phyloP scores from a whole-genome alignment of 2,888 invertebrate genomes.

The Brachylomia viminalis region DNA sequence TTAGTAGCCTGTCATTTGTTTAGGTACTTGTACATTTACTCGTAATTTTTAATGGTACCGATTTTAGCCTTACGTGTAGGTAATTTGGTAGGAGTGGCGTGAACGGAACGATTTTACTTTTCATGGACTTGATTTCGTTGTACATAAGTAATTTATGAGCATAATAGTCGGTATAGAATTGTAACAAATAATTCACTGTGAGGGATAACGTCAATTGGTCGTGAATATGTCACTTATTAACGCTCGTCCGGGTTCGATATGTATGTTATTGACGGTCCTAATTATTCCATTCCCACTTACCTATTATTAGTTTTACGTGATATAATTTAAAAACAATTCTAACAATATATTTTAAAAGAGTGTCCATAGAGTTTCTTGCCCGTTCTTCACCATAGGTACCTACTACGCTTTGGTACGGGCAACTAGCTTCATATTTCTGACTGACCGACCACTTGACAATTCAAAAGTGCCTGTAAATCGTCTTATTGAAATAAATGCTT shows the following conservation, averaged over 20 bases:
- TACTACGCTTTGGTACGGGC: no score
- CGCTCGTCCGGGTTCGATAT: background rate
- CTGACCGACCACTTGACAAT: no score
- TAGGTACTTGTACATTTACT: slow-evolving; percentile 5
- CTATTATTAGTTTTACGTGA: background rate
- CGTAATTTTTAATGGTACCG: slow-evolving; percentile 7
- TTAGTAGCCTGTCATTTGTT: slow-evolving; percentile 31
- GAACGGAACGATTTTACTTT: background rate
- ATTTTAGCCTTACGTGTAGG: slow-evolving; percentile 9
- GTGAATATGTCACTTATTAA: slow-evolving; percentile 9
- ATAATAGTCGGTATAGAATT: background rate
- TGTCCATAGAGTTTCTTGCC: no score
- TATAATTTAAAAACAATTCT: no score
- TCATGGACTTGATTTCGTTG: background rate
- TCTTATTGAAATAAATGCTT: no score
- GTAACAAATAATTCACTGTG: slow-evolving; percentile 14
- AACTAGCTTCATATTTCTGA: no score
- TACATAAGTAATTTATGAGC: background rate
- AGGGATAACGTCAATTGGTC: slow-evolving; percentile 9
- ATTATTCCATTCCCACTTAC: background rate
- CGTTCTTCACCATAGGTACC: no score
- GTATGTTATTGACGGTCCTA: background rate
- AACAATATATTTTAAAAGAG: no score
- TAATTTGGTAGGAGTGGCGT: slow-evolving; percentile 7
- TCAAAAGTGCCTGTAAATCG: no score